Base-by-base conservation (phyloP, 2,113 vertebrate genomes). In the Ivindomyrus marchei region DNA sequence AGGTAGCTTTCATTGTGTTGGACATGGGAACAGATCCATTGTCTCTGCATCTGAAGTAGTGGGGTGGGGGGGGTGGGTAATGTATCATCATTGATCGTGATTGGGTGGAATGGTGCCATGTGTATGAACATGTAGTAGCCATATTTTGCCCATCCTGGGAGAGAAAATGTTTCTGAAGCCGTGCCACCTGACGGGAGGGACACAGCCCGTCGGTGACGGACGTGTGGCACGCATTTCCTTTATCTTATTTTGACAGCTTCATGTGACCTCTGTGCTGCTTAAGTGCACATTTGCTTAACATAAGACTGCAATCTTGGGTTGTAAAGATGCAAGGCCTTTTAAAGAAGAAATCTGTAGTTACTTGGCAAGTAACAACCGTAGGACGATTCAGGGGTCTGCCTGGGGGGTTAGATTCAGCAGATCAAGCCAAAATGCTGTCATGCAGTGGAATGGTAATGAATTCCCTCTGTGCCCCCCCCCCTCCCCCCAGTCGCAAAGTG, bases 351-450 rank as follows among this genome's bases (percentile, higher is more conserved):
- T 89, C 70, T 85, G 80, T 42, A 85, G 56, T 85, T 89, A 56
- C 83, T 85, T 91, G 90, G 88, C 90, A 86, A 88, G 52, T 85
- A 66, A 50, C 88, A 87, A 88, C 62, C 58, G 47, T 62, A 39
- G 62, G 62, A 85, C 52, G 77, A 89, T 91, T 83, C 88, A 86
- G 88, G 36, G 90, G 90, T 89, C 50, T 62, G 90, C 50, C 90
- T 87, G 77, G 39, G 90, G 90, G 90, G 46, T 45, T 21, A 88
- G 80, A 46, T 77, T 89, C 53, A 53, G 77, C 90, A 88, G 36
- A 86, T 70, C 88, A 85, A 88, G 90, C 90, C 90, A 89, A 89
- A 85, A 77, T 91, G 45, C 66, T 89, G 88, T 89, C 87, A 89
- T 89, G 39, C 53, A 15, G n/a, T 90, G 83, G 89, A 90, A 90